These are phyloP conservation scores for Tragopan temminckii DNA, from an alignment of 2,797 vertebrate genomes.

Conservation along the genomic window DNA sequence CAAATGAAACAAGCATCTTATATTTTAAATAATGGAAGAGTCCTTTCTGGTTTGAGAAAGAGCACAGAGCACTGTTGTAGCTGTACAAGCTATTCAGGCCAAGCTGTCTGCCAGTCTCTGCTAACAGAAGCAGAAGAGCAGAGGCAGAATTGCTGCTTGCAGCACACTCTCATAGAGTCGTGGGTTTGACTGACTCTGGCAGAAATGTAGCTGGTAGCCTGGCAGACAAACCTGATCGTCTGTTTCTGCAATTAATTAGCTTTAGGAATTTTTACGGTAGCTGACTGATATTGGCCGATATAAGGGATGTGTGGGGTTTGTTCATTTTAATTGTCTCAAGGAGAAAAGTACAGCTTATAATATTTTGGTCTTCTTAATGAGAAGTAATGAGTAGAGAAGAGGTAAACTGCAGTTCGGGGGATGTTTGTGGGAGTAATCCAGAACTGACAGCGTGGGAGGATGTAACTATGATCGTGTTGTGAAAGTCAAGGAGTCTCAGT, in stretches of 20 bases:
- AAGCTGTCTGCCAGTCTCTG: background rate
- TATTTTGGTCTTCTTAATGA: conserved; percentile 60
- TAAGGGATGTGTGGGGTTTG: conserved; percentile 45
- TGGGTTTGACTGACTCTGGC: background rate
- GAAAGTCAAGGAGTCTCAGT: conserved; percentile 41
- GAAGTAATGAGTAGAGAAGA: conserved; percentile 13
- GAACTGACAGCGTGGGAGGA: conserved; percentile 35
- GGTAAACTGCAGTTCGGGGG: conserved; percentile 21
- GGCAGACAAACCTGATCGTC: conserved; percentile 21
- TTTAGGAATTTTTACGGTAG: conserved; percentile 36
- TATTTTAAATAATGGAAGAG: conserved; percentile 41
- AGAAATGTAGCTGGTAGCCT: conserved; percentile 18
- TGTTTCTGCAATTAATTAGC: conserved; percentile 39
- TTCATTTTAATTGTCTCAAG: conserved; percentile 19
- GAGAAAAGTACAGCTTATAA: conserved; percentile 37
- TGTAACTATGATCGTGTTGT: conserved; percentile 49
- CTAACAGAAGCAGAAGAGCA: background rate
- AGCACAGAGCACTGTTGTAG: background rate
- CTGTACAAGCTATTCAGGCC: background rate
- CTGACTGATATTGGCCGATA: conserved; percentile 14
- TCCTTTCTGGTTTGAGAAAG: conserved; percentile 14
- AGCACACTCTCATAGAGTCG: background rate
- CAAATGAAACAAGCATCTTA: conserved; percentile 53
- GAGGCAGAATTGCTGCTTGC: background rate
- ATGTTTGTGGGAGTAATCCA: conserved; percentile 35